Evolutionary conservation across 2,113 vertebrate species (phyloP).

Genomic region (Actinemys pallida): DNA sequence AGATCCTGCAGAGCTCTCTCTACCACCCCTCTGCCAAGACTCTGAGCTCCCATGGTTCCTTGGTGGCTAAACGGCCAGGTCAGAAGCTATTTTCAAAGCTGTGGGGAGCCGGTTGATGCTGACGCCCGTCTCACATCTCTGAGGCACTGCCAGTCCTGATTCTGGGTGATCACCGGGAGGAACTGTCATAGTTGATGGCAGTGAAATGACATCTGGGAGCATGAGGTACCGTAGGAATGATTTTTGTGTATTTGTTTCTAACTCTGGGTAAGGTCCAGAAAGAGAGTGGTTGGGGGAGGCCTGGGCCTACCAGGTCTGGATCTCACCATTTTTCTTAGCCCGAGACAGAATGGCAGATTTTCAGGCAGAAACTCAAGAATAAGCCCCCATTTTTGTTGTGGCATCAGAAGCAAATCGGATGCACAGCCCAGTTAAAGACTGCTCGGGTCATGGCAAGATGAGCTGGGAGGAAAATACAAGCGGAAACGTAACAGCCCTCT

Average conservation of each 20-base stretch:
- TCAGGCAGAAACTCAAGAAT: neutral
- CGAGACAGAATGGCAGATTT: neutral
- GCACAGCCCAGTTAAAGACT: neutral
- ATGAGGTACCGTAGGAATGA: neutral
- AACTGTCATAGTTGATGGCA: neutral
- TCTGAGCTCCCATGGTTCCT: neutral
- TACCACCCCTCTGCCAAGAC: neutral
- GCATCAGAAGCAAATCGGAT: neutral
- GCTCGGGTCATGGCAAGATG: neutral
- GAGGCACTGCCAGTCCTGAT: neutral
- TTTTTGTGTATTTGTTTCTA: neutral
- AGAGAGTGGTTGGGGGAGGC: neutral
- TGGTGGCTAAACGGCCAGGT: neutral
- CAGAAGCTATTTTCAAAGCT: neutral
- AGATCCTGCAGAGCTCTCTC: neutral
- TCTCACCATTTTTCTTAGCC: neutral
- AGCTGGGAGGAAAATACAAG: neutral
- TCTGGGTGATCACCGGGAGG: neutral
- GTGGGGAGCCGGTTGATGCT: neutral
- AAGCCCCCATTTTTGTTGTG: neutral
- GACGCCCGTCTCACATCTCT: neutral
- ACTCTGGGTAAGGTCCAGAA: neutral
- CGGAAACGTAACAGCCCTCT: neutral
- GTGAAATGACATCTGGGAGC: neutral
- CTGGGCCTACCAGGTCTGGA: neutral